phyloP scores from a whole-genome alignment of 2,888 invertebrate species.

The Cerastis leucographa region DNA sequence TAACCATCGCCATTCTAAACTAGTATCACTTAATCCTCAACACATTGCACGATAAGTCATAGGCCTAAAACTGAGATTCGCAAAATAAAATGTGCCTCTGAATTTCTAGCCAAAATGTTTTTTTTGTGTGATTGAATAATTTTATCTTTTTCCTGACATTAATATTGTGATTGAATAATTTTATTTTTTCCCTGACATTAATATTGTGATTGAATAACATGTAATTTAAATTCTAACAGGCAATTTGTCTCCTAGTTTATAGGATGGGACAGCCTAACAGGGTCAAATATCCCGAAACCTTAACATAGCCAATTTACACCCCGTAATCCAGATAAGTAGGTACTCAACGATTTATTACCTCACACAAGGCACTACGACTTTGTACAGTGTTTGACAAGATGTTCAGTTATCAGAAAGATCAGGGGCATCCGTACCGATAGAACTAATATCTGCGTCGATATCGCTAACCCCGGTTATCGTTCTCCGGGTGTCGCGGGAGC shows the following conservation, averaged over 20 bases:
- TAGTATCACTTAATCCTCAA: slow-evolving; percentile 4
- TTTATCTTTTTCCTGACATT: no score
- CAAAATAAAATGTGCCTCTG: background rate
- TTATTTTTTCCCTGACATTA: no score
- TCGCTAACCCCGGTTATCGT: slow-evolving; percentile 73
- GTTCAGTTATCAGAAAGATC: slow-evolving; percentile 79
- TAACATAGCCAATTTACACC: background rate
- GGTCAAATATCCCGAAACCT: background rate
- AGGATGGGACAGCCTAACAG: background rate
- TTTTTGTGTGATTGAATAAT: no score
- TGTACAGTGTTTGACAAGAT: slow-evolving; percentile 4
- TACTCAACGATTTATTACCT: slow-evolving; percentile 1
- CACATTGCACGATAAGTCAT: slow-evolving; percentile 28
- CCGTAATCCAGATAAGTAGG: slow-evolving; percentile 5
- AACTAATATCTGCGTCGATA: slow-evolving; percentile 85
- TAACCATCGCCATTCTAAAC: slow-evolving; percentile 20
- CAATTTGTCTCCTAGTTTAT: background rate
- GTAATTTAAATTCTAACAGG: no score
- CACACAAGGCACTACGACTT: slow-evolving; percentile 10
- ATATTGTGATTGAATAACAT: no score
- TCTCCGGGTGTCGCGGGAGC: slow-evolving; percentile 9
- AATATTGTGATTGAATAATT: no score
- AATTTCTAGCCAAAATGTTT: no score
- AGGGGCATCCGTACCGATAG: slow-evolving; percentile 81
- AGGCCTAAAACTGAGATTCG: background rate